Evolutionary conservation across 1,140 invertebrate species (phyloP), one percentile per base, ranked within the genome.

Genomic region (Pseudomyrmex concolor): DNA sequence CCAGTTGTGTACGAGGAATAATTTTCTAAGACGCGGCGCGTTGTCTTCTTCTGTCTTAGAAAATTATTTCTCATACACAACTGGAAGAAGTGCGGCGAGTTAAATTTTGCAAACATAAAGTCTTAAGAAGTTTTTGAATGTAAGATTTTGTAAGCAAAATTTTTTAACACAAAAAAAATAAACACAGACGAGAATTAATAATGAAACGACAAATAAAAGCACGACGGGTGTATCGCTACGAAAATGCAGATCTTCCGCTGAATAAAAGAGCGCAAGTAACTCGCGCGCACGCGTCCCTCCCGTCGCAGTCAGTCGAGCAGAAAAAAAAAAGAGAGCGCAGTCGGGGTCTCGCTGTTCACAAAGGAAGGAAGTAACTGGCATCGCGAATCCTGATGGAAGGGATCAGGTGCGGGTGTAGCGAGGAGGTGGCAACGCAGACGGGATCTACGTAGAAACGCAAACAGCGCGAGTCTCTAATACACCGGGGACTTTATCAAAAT

Each of bases 401-500:
- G 59, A 67, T 50, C 60, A 55, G 51, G 74, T 25, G 2, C 66
- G 48, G 67, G 73, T 54, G 51, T 59, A 50, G 73, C 48, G 51
- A 51, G 70, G 74, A 77, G 85, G 82, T 80, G 72, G 77, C 82
- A 85, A 81, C 62, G 81, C 88, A 89, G 86, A 90, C 85, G 76
- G 81, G 88, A 87, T 86, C 83, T 86, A 86, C 89, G 89, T 89
- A 85, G 86, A 91, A 90, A 91, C 86, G 85, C 88, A 92, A 91
- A 90, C 88, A 88, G 82, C 71, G 70, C 59, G 76, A 83, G 59
- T 72, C 82, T 87, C 67, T 83, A 89, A 91, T 91, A 92, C 91
- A 86, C 88, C 82, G 71, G 89, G 87, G 90, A 92, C 89, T 91
- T 92, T 91, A 92, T 92, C 90, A 92, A 92, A 92, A 91, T 91